A percentile compares a stretch with the other conserved stretches of the same genome.
These are phyloP conservation scores for Bombus sibiricus DNA, from an alignment of 1,140 invertebrate genomes.

Conservation along the genomic window DNA sequence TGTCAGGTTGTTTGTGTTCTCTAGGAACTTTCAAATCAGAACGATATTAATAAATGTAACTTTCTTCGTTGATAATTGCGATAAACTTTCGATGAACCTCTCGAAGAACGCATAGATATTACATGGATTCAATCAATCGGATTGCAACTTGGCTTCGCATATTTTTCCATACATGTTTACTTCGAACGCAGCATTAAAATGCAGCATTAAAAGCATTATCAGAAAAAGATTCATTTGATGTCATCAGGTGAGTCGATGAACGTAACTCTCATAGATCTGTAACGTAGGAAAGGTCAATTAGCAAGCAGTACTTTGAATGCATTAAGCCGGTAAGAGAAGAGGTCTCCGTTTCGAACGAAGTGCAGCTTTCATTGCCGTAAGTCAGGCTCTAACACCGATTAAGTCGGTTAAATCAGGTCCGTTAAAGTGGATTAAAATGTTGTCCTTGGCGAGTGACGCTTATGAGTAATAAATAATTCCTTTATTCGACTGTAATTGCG, in stretches of 20 bases:
- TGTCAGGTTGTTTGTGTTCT: too few relatives aligned
- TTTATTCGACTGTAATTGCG: neutral
- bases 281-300: slow-evolving; percentile 6
- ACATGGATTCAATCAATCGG: too few relatives aligned
- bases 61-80: too few relatives aligned
- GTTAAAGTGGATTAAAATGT: neutral
- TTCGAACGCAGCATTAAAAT: neutral
- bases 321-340: neutral
- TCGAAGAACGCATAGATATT: too few relatives aligned
- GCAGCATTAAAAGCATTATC: too few relatives aligned
- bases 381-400: neutral
- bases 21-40: too few relatives aligned
- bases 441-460: neutral
- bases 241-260: too few relatives aligned
- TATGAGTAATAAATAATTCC: neutral
- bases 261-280: neutral
- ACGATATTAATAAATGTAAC: too few relatives aligned
- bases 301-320: neutral
- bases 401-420: neutral
- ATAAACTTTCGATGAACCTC: too few relatives aligned
- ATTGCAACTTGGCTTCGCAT: too few relatives aligned
- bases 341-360: neutral
- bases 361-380: neutral
- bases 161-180: too few relatives aligned
- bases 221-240: neutral